Conservation (phyloP, 53 echinoderm and acorn worm species). For the Paelopatides confundens region DNA sequence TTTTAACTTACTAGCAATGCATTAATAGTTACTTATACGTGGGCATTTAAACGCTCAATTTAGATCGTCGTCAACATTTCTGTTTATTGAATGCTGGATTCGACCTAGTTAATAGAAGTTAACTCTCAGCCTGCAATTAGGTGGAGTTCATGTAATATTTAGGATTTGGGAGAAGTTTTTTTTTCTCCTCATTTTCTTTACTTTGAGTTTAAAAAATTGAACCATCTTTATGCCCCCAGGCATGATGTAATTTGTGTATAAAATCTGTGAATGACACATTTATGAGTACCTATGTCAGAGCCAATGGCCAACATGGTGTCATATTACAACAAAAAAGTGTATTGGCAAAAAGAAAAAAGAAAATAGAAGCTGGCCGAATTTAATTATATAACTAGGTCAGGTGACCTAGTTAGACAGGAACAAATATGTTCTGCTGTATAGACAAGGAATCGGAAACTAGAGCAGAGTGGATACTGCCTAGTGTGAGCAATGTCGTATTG, state of each 20-base stretch:
- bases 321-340: conserved; percentile 37
- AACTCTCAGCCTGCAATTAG: conserved; percentile 28
- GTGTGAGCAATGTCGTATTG: conserved; percentile 16
- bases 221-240: conserved; percentile 32
- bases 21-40: conserved; percentile 30
- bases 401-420: conserved; percentile 43
- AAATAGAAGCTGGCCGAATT: conserved; percentile 39
- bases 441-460: conserved; percentile 26
- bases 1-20: background rate
- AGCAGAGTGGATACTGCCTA: background rate
- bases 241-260: conserved; percentile 47
- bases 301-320: conserved; percentile 46
- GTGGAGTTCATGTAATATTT: conserved; percentile 30
- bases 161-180: background rate
- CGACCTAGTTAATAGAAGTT: conserved; percentile 49
- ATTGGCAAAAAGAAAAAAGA: conserved; percentile 35
- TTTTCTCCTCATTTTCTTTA: too few relatives aligned
- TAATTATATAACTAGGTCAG: conserved; percentile 52
- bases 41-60: conserved; percentile 25
- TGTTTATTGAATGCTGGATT: conserved; percentile 19
- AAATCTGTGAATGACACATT: conserved; percentile 46
- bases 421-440: conserved; percentile 37
- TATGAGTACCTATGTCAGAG: conserved; percentile 37
- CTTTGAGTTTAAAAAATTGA: conserved; percentile 8
- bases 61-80: background rate